Conservation (phyloP, 1,140 invertebrate species). For the Drosophila ficusphila region DNA sequence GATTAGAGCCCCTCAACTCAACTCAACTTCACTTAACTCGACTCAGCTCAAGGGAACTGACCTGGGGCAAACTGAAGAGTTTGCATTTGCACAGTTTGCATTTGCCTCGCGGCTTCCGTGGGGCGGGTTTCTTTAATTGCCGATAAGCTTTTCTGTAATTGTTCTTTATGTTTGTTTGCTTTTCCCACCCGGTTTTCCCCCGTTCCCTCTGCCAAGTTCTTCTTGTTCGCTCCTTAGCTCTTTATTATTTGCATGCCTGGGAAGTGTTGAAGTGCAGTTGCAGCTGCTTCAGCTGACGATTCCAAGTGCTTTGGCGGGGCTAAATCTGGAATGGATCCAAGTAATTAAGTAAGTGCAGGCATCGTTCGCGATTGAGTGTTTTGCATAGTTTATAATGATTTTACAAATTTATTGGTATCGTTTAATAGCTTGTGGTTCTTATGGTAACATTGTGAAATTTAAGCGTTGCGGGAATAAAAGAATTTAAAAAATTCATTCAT, state of each 20-base stretch:
- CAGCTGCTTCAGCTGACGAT: slow-evolving; percentile 31
- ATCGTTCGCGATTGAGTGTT: slow-evolving; percentile 31
- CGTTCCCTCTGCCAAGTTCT: not conserved
- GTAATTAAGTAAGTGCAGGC: slow-evolving; percentile 39
- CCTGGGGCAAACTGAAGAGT: slow-evolving; percentile 24
- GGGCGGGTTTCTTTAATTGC: slow-evolving; percentile 40
- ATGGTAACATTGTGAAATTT: too few relatives aligned
- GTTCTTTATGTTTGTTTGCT: slow-evolving; percentile 63
- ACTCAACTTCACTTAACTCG: not conserved
- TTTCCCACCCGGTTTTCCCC: slow-evolving; percentile 3
- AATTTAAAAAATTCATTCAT: too few relatives aligned
- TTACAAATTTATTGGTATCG: slow-evolving; percentile 29
- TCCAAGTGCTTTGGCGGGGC: slow-evolving; percentile 11
- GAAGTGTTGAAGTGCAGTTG: slow-evolving; percentile 52
- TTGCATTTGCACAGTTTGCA: slow-evolving; percentile 36
- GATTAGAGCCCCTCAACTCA: slow-evolving; percentile 18
- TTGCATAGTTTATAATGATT: slow-evolving; percentile 41
- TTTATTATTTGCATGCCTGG: slow-evolving; percentile 52
- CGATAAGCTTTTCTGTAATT: slow-evolving; percentile 46
- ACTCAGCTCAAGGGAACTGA: slow-evolving; percentile 14
- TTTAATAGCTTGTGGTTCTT: slow-evolving; percentile 2
- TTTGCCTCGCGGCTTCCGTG: slow-evolving; percentile 35
- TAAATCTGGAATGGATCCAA: slow-evolving; percentile 46
- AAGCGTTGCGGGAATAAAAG: too few relatives aligned
- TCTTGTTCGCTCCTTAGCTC: slow-evolving; percentile 7